A percentile compares a stretch with the other conserved stretches of the same genome.
Evolutionary conservation across 1,140 invertebrate species (phyloP).

Genomic region (Drosophila grimshawi): DNA sequence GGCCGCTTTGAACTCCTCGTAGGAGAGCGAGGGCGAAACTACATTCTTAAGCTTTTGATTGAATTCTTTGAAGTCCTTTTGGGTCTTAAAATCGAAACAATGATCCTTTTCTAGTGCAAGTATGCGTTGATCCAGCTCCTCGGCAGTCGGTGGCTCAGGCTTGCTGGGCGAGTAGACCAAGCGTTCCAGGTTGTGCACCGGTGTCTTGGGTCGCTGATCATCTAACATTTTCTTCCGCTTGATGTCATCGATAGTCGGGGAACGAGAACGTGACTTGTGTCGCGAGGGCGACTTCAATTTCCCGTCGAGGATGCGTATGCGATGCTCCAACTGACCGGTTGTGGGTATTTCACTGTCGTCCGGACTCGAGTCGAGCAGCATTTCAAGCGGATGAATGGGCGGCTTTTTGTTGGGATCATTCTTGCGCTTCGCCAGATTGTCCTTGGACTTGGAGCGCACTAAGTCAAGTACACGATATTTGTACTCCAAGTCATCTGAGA

Average conservation of each 20-base stretch:
- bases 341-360: constrained; percentile 72
- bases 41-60: constrained; percentile 80
- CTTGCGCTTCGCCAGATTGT: constrained; percentile 61
- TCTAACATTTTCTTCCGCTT: constrained; percentile 66
- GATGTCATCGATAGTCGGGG: constrained; percentile 71
- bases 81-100: constrained; percentile 78
- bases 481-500: constrained; percentile 72
- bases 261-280: constrained; percentile 64
- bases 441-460: constrained; percentile 74
- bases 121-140: constrained; percentile 71
- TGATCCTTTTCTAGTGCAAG: constrained; percentile 72
- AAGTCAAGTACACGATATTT: constrained; percentile 75
- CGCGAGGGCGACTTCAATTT: constrained; percentile 58
- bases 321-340: constrained; percentile 75
- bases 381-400: constrained; percentile 77
- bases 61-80: constrained; percentile 75
- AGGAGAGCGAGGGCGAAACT: constrained; percentile 73
- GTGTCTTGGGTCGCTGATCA: constrained; percentile 59
- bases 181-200: constrained; percentile 66
- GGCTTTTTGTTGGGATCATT: constrained; percentile 65
- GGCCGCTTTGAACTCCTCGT: constrained; percentile 73
- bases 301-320: constrained; percentile 70
- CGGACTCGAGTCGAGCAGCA: constrained; percentile 76
- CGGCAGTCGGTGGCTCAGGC: constrained; percentile 72
- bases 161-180: constrained; percentile 57